These are phyloP conservation scores for Hippocampus kuda DNA, from an alignment of 2,797 vertebrate genomes.

Conservation along the genomic window DNA sequence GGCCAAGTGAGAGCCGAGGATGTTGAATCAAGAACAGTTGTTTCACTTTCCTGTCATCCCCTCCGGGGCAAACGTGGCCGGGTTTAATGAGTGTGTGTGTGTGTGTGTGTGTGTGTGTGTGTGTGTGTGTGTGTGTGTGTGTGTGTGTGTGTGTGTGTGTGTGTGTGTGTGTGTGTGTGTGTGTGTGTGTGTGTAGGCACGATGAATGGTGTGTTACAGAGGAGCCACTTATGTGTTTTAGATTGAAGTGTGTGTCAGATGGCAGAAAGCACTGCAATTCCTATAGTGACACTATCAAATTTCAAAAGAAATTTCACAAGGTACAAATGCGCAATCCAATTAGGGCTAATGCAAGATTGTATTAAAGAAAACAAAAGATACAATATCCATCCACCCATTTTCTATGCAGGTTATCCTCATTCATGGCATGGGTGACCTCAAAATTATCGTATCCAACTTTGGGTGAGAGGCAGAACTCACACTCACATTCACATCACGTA, in stretches of 20 bases:
- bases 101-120: slow-evolving; percentile 6
- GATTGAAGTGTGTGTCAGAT: slow-evolving; percentile 36
- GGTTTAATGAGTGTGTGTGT: background rate
- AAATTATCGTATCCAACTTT: no score
- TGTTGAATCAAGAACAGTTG: slow-evolving; percentile 7
- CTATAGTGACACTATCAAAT: background rate
- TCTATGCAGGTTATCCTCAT: no score
- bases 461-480: no score
- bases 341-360: background rate
- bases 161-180: background rate
- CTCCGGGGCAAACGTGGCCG: background rate
- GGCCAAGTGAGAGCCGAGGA: slow-evolving; percentile 13
- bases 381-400: no score
- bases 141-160: background rate
- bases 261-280: slow-evolving; percentile 16
- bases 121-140: background rate
- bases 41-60: slow-evolving; percentile 6
- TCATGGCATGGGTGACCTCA: no score
- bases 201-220: slow-evolving; percentile 24
- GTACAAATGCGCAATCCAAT: background rate
- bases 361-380: no score
- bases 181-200: background rate
- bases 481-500: no score
- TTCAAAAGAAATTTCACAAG: background rate
- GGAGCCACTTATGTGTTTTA: slow-evolving; percentile 24